Evolutionary conservation across 2,113 vertebrate species (phyloP).

Genomic region (Alethe diademata): DNA sequence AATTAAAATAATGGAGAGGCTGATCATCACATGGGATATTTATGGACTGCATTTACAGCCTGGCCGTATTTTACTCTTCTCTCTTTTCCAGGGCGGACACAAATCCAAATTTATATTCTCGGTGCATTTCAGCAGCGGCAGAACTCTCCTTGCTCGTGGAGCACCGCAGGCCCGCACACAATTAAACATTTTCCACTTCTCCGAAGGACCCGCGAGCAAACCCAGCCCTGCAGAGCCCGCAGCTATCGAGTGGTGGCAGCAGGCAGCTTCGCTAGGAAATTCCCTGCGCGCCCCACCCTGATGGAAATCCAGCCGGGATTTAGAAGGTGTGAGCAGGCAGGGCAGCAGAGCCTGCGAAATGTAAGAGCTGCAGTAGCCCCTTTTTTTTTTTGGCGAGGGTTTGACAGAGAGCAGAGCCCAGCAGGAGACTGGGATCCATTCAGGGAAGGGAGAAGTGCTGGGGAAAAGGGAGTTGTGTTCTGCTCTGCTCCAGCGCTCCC

Average conservation of each 20-base stretch:
- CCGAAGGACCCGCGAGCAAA: background rate
- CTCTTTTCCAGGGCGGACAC: background rate
- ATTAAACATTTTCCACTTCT: background rate
- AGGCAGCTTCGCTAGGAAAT: slow-evolving; percentile 12
- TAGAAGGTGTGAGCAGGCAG: slow-evolving; percentile 41
- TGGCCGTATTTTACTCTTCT: background rate
- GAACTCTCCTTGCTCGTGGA: background rate
- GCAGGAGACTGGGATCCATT: slow-evolving; percentile 27
- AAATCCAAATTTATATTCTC: background rate
- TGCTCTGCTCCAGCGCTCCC: background rate
- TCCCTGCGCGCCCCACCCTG: background rate
- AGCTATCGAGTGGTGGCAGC: slow-evolving; percentile 54
- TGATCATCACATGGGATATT: background rate
- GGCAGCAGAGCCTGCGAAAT: slow-evolving; percentile 13
- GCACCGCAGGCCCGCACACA: background rate
- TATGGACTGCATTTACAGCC: background rate
- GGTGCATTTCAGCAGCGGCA: background rate
- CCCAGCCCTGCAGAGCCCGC: background rate
- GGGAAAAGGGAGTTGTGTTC: background rate
- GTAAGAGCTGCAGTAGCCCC: background rate
- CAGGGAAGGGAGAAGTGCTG: slow-evolving; percentile 19
- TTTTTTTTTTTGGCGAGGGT: background rate
- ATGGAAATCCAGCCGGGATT: slow-evolving; percentile 14
- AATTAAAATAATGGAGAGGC: background rate
- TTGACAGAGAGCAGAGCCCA: slow-evolving; percentile 54